phyloP scores from a whole-genome alignment of 2,888 invertebrate genomes.

The Eristalis pertinax region DNA sequence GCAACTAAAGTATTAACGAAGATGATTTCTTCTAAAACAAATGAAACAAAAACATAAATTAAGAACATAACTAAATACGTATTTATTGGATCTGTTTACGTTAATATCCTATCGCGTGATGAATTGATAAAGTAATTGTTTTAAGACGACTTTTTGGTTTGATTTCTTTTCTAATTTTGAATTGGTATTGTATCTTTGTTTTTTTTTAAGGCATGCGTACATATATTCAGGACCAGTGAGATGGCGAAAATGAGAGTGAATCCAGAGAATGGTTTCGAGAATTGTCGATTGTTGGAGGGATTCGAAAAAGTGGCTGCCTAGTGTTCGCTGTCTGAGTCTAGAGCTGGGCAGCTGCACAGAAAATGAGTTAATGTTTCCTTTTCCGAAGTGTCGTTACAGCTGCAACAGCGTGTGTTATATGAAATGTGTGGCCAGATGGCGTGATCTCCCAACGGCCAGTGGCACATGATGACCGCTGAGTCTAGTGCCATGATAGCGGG shows the following conservation, averaged over 20 bases:
- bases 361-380: no score
- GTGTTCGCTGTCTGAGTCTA: no score
- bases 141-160: neutral
- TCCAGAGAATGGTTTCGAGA: no score
- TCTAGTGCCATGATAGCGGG: no score
- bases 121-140: slow-evolving; percentile 19
- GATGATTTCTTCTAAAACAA: slow-evolving; percentile 4
- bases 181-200: neutral
- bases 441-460: no score
- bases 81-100: slow-evolving; percentile 24
- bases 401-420: no score
- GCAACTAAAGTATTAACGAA: slow-evolving; percentile 39
- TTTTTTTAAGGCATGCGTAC: neutral
- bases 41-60: slow-evolving; percentile 24
- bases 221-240: neutral
- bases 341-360: no score
- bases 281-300: no score
- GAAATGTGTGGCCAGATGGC: no score
- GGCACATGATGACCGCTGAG: no score
- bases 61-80: slow-evolving; percentile 7
- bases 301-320: no score
- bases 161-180: neutral
- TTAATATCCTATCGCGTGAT: slow-evolving; percentile 18
- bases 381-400: no score
- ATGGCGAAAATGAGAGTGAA: neutral